phyloP scores from a whole-genome alignment of 2,113 vertebrate genomes.

The Microcebus tavaratra region DNA sequence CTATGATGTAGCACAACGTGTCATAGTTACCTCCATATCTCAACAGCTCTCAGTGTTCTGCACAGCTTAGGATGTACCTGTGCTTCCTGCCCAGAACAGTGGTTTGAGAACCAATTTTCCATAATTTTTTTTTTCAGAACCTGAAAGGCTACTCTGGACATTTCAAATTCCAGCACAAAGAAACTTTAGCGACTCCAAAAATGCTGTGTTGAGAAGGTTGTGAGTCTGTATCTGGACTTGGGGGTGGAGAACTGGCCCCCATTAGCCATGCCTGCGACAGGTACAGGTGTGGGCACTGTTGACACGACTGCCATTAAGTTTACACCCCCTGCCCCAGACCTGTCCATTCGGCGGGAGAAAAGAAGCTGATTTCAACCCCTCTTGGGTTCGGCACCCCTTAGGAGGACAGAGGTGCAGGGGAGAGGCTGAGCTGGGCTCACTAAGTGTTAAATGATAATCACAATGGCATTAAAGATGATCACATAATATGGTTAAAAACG shows the following conservation, averaged over 20 bases:
- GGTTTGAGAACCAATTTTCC: neutral
- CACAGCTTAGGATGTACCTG: no score
- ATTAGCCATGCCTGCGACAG: neutral
- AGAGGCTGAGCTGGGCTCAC: neutral
- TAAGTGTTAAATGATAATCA: neutral
- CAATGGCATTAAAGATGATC: neutral
- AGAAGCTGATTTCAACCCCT: neutral
- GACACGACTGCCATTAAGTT: accelerated
- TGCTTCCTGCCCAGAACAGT: neutral
- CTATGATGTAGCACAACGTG: neutral
- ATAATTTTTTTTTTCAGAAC: neutral
- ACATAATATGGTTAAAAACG: neutral
- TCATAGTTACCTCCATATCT: accelerated
- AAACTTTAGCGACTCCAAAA: neutral
- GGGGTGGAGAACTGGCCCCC: neutral
- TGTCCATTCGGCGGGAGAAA: neutral
- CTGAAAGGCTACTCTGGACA: neutral
- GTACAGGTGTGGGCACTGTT: neutral
- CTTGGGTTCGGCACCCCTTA: neutral
- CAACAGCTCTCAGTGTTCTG: neutral
- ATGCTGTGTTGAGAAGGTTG: neutral
- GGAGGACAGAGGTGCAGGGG: neutral
- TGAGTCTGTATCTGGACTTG: accelerated
- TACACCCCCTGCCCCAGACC: neutral
- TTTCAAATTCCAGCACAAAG: neutral